Conservation (phyloP, 2,888 invertebrate genomes). For the Metopia argyrocephala region DNA sequence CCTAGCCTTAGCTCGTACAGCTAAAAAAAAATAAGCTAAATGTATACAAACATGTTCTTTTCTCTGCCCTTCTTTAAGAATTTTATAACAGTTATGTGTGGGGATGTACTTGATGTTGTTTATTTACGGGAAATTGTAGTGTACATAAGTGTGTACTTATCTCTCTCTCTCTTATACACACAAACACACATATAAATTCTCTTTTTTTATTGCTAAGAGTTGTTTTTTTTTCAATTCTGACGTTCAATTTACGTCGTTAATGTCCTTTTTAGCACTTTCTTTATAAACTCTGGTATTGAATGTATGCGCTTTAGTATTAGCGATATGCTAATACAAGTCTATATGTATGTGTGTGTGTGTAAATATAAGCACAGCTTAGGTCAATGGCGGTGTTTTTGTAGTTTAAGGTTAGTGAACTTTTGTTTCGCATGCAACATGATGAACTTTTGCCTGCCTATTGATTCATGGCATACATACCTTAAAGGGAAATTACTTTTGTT, state of each 20-base stretch:
- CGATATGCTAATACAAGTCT: background rate
- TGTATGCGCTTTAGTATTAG: too few relatives aligned
- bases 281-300: background rate
- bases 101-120: slow-evolving; percentile 28
- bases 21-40: too few relatives aligned
- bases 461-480: slow-evolving; percentile 16
- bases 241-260: slow-evolving; percentile 55
- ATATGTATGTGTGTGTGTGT: background rate
- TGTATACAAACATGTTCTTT: too few relatives aligned
- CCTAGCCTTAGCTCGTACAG: too few relatives aligned
- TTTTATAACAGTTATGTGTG: too few relatives aligned
- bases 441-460: slow-evolving; percentile 22
- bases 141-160: too few relatives aligned
- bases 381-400: slow-evolving; percentile 56
- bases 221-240: slow-evolving; percentile 58
- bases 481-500: background rate
- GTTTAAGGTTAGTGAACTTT: slow-evolving; percentile 59
- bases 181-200: too few relatives aligned
- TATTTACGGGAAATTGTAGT: slow-evolving; percentile 20
- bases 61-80: too few relatives aligned
- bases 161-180: too few relatives aligned
- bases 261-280: slow-evolving; percentile 52
- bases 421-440: slow-evolving; percentile 28
- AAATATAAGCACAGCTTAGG: slow-evolving; percentile 53
- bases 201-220: slow-evolving; percentile 28